Conservation (phyloP, 2,888 invertebrate genomes). For the Eupithecia insigniata region DNA sequence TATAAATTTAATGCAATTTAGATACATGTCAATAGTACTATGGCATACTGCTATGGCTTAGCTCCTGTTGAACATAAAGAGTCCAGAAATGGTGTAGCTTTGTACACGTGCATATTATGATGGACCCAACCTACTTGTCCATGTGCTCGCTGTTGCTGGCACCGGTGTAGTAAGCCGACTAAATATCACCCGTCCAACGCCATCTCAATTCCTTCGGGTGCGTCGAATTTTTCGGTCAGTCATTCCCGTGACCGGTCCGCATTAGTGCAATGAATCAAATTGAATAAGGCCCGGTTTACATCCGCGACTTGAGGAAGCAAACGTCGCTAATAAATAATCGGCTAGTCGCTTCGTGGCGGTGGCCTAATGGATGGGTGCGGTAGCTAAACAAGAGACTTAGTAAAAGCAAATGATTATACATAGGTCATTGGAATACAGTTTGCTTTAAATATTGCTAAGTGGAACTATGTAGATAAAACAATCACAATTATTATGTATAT, state of each 20-base stretch:
- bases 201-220: constrained; percentile 49
- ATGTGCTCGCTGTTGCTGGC: background rate
- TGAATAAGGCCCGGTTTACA: constrained; percentile 69
- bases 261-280: constrained; percentile 78
- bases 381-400: constrained; percentile 7
- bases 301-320: constrained; percentile 60
- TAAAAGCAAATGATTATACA: constrained; percentile 3
- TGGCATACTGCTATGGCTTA: background rate
- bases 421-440: background rate
- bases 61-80: background rate
- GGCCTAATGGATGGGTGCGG: constrained; percentile 46
- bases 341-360: constrained; percentile 47
- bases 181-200: constrained; percentile 41
- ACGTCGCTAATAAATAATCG: constrained; percentile 73
- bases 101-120: background rate
- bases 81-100: background rate
- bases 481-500: background rate
- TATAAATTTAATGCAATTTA: too few relatives aligned
- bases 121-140: background rate
- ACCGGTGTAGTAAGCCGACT: constrained; percentile 15
- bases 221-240: constrained; percentile 63
- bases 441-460: background rate
- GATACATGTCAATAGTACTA: too few relatives aligned
- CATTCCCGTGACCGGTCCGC: constrained; percentile 73
- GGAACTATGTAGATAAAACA: too few relatives aligned